Evolutionary conservation across 2,113 vertebrate genomes (phyloP).

Genomic region (Scolopax mira): DNA sequence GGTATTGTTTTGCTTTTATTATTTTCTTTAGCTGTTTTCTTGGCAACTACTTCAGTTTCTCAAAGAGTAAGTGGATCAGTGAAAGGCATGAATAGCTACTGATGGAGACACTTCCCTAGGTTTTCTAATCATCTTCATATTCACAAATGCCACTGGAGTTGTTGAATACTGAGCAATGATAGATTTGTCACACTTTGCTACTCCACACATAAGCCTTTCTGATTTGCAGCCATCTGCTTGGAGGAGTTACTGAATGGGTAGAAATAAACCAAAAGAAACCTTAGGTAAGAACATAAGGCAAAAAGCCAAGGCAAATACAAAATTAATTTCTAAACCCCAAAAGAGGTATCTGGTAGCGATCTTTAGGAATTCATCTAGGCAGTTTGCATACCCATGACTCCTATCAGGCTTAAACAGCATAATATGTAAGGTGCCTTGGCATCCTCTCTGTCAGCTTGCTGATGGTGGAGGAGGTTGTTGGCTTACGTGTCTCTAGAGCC

Average conservation of each 20-base stretch:
- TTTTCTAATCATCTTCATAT: not conserved
- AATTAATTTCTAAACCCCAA: not conserved
- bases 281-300: not conserved
- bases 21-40: conserved; percentile 2
- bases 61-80: not conserved
- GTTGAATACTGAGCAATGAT: not conserved
- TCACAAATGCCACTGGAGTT: not conserved
- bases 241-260: not conserved
- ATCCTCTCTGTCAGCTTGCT: not conserved
- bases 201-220: not conserved
- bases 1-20: not conserved
- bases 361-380: not conserved
- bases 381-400: not conserved
- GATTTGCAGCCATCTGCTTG: not conserved
- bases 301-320: not conserved
- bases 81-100: not conserved
- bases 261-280: not conserved
- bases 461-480: not conserved
- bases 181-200: not conserved
- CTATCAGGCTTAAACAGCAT: not conserved
- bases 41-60: conserved; percentile 1
- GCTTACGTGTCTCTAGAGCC: not conserved
- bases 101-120: not conserved
- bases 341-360: not conserved
- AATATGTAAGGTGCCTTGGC: not conserved